These are phyloP conservation scores for Aphodius granarius DNA, from an alignment of 2,888 invertebrate species.

Conservation along the genomic window DNA sequence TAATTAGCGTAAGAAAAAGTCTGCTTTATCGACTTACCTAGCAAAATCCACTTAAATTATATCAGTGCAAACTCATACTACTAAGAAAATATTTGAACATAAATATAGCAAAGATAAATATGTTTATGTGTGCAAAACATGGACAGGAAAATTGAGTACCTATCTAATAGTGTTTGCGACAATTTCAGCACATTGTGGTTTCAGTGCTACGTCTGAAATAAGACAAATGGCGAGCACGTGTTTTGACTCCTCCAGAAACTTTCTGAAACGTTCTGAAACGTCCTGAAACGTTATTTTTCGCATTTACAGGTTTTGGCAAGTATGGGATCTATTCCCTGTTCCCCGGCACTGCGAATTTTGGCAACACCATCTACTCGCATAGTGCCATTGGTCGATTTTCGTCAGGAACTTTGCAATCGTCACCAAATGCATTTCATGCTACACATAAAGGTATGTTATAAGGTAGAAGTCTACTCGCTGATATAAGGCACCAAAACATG, in stretches of 20 bases:
- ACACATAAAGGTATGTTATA: slow-evolving; percentile 53
- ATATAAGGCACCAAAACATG: no score
- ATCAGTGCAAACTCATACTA: no score
- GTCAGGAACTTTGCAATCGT: slow-evolving; percentile 48
- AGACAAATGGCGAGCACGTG: neutral
- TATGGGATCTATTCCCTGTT: slow-evolving; percentile 74
- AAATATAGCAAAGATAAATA: neutral
- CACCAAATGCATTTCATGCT: slow-evolving; percentile 48
- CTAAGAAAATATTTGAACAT: no score
- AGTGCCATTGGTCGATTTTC: slow-evolving; percentile 51
- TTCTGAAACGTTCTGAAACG: no score
- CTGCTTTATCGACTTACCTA: neutral
- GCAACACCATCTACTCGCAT: slow-evolving; percentile 53
- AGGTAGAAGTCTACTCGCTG: neutral
- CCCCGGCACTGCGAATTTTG: slow-evolving; percentile 56
- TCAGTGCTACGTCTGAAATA: neutral
- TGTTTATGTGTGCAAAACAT: neutral
- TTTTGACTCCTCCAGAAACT: no score
- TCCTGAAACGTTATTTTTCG: no score
- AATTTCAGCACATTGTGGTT: neutral
- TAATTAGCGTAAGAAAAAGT: neutral
- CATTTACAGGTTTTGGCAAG: slow-evolving; percentile 64
- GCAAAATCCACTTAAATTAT: neutral
- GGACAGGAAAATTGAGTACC: neutral
- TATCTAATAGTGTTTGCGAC: neutral